Percentiles rank a stretch among this genome's conserved stretches.
These are phyloP conservation scores for Zaprionus camerounensis DNA, from an alignment of 1,140 invertebrate genomes.

Conservation along the genomic window DNA sequence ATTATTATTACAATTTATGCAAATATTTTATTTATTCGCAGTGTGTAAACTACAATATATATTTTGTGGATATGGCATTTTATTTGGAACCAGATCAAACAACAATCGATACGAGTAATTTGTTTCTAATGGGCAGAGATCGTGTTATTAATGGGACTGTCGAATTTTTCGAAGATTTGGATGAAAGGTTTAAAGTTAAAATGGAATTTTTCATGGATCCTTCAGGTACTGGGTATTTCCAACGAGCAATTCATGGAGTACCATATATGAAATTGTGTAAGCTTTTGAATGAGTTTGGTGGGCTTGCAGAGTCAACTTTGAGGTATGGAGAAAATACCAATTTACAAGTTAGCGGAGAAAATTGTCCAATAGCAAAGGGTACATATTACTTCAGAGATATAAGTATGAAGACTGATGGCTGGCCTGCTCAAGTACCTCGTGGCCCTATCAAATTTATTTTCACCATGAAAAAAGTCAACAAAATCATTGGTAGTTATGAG, in stretches of 20 bases:
- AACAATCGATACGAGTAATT: not conserved
- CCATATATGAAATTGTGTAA: not conserved
- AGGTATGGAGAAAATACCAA: slow-evolving; percentile 5
- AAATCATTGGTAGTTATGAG: not conserved
- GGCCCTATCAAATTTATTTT: slow-evolving; percentile 5
- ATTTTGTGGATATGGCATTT: slow-evolving; percentile 1
- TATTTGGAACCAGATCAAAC: not conserved
- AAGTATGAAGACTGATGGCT: not conserved
- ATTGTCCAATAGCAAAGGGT: slow-evolving; percentile 15
- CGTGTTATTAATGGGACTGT: slow-evolving; percentile 24
- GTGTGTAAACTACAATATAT: not conserved
- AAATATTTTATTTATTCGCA: not conserved
- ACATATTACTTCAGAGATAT: slow-evolving; percentile 7
- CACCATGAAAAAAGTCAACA: not conserved
- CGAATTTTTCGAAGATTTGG: not conserved
- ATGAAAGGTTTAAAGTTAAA: not conserved
- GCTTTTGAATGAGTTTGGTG: not conserved
- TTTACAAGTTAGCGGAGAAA: not conserved
- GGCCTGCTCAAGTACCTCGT: not conserved
- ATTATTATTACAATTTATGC: not conserved
- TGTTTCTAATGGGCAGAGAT: slow-evolving; percentile 16
- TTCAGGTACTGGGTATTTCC: not conserved
- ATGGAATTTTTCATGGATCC: not conserved
- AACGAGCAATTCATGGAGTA: not conserved
- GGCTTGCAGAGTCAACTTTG: not conserved